These are phyloP conservation scores for Anthonomus grandis DNA, from an alignment of 1,140 invertebrate genomes.

Conservation along the genomic window DNA sequence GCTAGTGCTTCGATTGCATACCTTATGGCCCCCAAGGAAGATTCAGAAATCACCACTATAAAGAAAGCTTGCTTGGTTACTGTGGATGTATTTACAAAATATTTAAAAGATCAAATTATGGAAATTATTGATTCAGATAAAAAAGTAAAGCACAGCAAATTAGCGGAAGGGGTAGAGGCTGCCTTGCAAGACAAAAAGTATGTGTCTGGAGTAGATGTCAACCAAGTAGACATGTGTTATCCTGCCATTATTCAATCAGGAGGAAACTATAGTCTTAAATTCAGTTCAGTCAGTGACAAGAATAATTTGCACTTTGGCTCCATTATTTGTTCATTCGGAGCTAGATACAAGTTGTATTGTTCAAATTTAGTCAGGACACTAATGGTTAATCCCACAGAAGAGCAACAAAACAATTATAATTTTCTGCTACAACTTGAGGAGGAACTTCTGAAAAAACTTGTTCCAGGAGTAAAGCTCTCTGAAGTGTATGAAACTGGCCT, in stretches of 20 bases:
- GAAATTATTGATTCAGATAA: slow-evolving; percentile 97
- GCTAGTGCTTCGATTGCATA: slow-evolving; percentile 80
- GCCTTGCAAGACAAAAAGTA: slow-evolving; percentile 93
- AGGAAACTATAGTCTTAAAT: slow-evolving; percentile 95
- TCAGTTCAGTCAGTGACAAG: slow-evolving; percentile 92
- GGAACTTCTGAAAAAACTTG: slow-evolving; percentile 80
- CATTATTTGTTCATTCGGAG: slow-evolving; percentile 93
- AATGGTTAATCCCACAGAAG: slow-evolving; percentile 89
- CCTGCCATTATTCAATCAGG: slow-evolving; percentile 98
- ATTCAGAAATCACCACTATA: slow-evolving; percentile 85
- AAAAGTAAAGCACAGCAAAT: slow-evolving; percentile 92
- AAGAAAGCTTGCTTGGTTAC: slow-evolving; percentile 93
- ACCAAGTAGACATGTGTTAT: slow-evolving; percentile 94
- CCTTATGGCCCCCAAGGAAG: slow-evolving; percentile 94
- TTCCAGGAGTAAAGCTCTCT: slow-evolving; percentile 79
- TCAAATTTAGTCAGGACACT: slow-evolving; percentile 98
- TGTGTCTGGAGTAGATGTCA: slow-evolving; percentile 81
- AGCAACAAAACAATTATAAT: slow-evolving; percentile 85
- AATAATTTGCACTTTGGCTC: slow-evolving; percentile 93
- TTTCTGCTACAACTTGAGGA: slow-evolving; percentile 91
- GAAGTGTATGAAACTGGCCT: slow-evolving; percentile 87
- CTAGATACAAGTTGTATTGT: slow-evolving; percentile 96
- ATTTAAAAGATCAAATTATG: slow-evolving; percentile 96
- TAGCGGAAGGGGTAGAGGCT: slow-evolving; percentile 91
- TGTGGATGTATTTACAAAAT: slow-evolving; percentile 93